Conservation (phyloP, 1,140 invertebrate genomes). For the Macrotrachela quadricornifera region DNA sequence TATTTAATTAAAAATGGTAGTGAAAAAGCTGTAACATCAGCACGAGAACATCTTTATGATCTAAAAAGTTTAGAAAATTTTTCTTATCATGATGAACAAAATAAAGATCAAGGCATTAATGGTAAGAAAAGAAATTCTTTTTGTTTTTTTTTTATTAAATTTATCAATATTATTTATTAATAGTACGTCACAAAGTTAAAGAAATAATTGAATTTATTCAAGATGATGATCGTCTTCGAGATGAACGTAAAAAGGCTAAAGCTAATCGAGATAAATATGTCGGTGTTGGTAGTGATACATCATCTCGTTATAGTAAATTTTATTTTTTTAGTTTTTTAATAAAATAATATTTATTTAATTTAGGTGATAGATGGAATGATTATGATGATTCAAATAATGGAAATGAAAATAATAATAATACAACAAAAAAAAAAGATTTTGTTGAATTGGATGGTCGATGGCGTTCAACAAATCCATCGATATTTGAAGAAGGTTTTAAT, state of each 20-base stretch:
- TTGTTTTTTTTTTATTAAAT: too few relatives aligned
- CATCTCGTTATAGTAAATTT: too few relatives aligned
- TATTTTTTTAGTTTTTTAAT: too few relatives aligned
- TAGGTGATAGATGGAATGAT: too few relatives aligned
- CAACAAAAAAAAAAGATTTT: too few relatives aligned
- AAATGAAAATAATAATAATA: too few relatives aligned
- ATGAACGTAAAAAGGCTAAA: constrained; percentile 94
- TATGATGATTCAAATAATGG: too few relatives aligned
- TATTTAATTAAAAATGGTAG: constrained; percentile 88
- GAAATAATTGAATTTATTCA: constrained; percentile 90
- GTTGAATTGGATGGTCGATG: too few relatives aligned
- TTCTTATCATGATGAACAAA: constrained; percentile 78
- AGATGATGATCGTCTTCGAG: constrained; percentile 80
- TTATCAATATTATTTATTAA: constrained; percentile 10
- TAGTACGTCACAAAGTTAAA: constrained; percentile 58
- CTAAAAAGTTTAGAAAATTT: constrained; percentile 80
- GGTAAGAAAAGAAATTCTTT: constrained; percentile 22
- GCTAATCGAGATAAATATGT: constrained; percentile 96
- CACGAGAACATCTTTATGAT: constrained; percentile 56
- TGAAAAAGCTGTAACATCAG: constrained; percentile 79
- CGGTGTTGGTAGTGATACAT: constrained; percentile 30
- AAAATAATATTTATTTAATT: too few relatives aligned
- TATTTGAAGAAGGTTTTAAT: too few relatives aligned
- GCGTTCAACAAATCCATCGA: too few relatives aligned
- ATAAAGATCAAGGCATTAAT: constrained; percentile 89